These are phyloP conservation scores for Leptobrachium leishanense DNA, from an alignment of 2,113 vertebrate genomes.

Conservation along the genomic window DNA sequence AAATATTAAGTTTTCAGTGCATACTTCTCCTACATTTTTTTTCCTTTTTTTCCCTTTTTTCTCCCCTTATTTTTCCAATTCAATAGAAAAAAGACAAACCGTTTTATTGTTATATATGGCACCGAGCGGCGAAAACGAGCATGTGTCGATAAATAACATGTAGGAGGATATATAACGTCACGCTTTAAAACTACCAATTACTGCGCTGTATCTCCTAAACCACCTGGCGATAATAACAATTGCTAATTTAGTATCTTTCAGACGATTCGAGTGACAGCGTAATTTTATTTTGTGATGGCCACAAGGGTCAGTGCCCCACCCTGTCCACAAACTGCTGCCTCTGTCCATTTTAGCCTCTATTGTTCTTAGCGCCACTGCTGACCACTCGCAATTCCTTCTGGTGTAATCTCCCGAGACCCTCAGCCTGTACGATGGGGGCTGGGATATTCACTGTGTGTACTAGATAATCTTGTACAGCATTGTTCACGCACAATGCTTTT, in stretches of 20 bases:
- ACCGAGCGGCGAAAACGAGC: too few species aligned
- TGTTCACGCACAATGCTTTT: conserved; percentile 55
- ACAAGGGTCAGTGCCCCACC: conserved; percentile 66
- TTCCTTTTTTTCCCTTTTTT: too few species aligned
- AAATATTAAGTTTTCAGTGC: too few species aligned
- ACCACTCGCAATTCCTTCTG: conserved; percentile 73
- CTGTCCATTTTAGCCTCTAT: conserved; percentile 72
- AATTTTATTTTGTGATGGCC: conserved; percentile 58
- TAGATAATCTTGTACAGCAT: conserved; percentile 69
- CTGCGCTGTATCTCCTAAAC: conserved; percentile 63
- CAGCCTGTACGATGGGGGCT: conserved; percentile 67
- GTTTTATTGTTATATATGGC: too few species aligned
- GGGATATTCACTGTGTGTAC: conserved; percentile 66
- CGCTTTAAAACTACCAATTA: conserved; percentile 43
- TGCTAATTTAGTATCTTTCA: conserved; percentile 65
- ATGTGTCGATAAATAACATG: background rate
- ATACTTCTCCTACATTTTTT: too few species aligned
- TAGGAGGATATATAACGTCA: conserved; percentile 28
- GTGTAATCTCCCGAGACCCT: conserved; percentile 66
- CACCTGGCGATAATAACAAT: conserved; percentile 72
- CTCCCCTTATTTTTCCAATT: too few species aligned
- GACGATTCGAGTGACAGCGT: conserved; percentile 61
- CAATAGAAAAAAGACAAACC: too few species aligned
- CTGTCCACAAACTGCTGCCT: conserved; percentile 55
- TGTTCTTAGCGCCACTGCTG: conserved; percentile 73